Percentiles rank a stretch among this genome's conserved stretches.
Conservation (phyloP, 2,888 invertebrate species). For the Parelbella ahira region DNA sequence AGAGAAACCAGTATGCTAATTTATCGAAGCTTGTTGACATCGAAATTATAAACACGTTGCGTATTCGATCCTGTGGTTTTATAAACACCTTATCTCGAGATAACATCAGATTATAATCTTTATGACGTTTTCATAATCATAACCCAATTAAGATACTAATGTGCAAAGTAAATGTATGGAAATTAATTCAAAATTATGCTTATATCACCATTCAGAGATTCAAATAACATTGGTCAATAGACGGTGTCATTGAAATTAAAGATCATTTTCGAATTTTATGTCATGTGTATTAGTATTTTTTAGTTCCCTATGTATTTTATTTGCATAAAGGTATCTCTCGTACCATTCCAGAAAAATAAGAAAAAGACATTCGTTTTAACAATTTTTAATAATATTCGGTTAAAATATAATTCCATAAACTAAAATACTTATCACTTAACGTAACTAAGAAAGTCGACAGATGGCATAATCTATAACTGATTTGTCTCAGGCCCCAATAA, state of each 20-base stretch:
- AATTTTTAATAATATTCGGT: slow-evolving; percentile 50
- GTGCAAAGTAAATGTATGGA: background rate
- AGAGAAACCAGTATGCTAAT: too few species aligned
- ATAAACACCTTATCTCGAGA: slow-evolving; percentile 3
- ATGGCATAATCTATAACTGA: slow-evolving; percentile 14
- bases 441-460: slow-evolving; percentile 39
- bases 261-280: too few species aligned
- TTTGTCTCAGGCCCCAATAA: slow-evolving; percentile 10
- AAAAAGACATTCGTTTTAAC: slow-evolving; percentile 39
- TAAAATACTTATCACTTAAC: slow-evolving; percentile 50
- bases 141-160: too few species aligned
- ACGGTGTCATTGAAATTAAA: too few species aligned
- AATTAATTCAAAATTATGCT: too few species aligned
- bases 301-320: too few species aligned
- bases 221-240: too few species aligned
- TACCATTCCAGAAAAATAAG: too few species aligned
- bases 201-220: too few species aligned
- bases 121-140: slow-evolving; percentile 4
- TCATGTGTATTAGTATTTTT: too few species aligned
- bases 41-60: background rate
- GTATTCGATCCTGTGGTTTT: too few species aligned
- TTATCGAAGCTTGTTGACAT: slow-evolving; percentile 5
- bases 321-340: too few species aligned
- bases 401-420: slow-evolving; percentile 55
- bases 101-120: slow-evolving; percentile 12